Evolutionary conservation across 1,140 invertebrate genomes (phyloP).

Genomic region (Mercenaria mercenaria): DNA sequence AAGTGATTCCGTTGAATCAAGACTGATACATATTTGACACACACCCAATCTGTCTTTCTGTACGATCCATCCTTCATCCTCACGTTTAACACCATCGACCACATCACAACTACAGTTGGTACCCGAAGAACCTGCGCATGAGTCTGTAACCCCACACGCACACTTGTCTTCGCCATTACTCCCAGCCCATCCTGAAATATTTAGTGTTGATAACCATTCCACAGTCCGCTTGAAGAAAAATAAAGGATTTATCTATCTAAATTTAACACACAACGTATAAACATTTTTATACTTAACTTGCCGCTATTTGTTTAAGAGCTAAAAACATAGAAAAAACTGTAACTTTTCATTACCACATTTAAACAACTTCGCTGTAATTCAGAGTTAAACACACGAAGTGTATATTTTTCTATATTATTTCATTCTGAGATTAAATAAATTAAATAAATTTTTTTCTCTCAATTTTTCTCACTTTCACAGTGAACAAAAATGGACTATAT

Average conservation of each 20-base stretch:
- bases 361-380: too few species aligned
- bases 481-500: too few species aligned
- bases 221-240: not conserved
- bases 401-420: too few species aligned
- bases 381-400: too few species aligned
- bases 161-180: conserved; percentile 70
- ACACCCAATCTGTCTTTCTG: conserved; percentile 69
- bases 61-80: conserved; percentile 69
- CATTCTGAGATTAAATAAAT: too few species aligned
- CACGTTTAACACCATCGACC: conserved; percentile 57
- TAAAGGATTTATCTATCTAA: not conserved
- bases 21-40: conserved; percentile 73
- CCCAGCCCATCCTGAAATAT: conserved; percentile 73
- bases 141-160: conserved; percentile 75
- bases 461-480: too few species aligned
- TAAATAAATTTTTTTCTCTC: too few species aligned
- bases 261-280: not conserved
- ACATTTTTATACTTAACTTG: not conserved
- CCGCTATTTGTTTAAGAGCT: too few species aligned
- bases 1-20: conserved; percentile 48
- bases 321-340: too few species aligned
- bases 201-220: not conserved
- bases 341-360: too few species aligned
- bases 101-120: conserved; percentile 72
- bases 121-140: conserved; percentile 55